Evolutionary conservation across 2,797 vertebrate species (phyloP), one percentile per base, ranked within the genome.

Genomic region (Coregonus ussuriensis): DNA sequence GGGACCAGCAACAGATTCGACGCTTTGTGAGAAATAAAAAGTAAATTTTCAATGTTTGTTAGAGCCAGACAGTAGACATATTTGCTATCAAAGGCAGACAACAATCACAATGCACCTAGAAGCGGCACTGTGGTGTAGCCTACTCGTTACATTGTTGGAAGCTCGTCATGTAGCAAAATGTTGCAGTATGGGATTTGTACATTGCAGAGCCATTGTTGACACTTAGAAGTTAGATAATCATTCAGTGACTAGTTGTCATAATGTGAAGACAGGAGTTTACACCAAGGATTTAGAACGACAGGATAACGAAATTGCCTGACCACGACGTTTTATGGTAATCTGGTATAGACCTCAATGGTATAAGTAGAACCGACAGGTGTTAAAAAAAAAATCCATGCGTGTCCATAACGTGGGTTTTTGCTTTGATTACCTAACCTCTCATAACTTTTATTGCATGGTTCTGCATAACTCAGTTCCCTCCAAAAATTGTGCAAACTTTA

Each of bases 41-140:
- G 80, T 87, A 85, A 82, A 80, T 33, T 2, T 13, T 18, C 29
- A 6, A 1, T 56, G 79, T 81, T 53, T 41, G 9, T 67, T 7
- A 41, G 4, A 1, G 9, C 63, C 6, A 41, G 13, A 1, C 37
- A 41, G 13, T 62, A n/a, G 9, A 25, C 52, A 51, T 7, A n/a
- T 73, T n/a, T 53, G 25, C 29, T 51, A 33, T 63, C 13, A 5
- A 13, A 31, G 21, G 3, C 18, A 65, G 71, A 37, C 35, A 51
- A 71, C 69, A 51, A 78, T 33, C 53, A 54, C 25, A 54, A 35
- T 35, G 71, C 29, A 33, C 29, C 14, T 35, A 14, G 5, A 65
- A 51, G 53, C 56, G 69, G 21, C 62, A 37, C 16, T 74, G 15
- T 59, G 29, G 53, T 83, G 69, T 68, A 65, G 54, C 71, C 18